A percentile compares a stretch with the other conserved stretches of the same genome.
Conservation (phyloP, 1,140 invertebrate genomes). For the Eupeodes corollae region DNA sequence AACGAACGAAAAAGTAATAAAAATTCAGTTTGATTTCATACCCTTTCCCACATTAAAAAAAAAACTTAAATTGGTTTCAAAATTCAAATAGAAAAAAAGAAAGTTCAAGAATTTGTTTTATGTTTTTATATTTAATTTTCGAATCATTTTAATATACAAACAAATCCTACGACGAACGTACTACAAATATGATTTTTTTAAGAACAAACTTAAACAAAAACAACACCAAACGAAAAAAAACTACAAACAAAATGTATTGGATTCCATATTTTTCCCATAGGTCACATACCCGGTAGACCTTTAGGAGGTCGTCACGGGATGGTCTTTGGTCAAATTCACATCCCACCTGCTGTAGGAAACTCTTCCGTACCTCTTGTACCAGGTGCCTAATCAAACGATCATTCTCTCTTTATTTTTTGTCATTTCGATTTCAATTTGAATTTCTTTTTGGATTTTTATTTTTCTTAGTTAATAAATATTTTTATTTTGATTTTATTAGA, state of each 20-base stretch:
- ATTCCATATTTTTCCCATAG: constrained; percentile 25
- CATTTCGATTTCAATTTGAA: constrained; percentile 9
- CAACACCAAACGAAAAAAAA: constrained; percentile 24
- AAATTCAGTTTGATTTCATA: too few species aligned
- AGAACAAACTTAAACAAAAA: constrained; percentile 18
- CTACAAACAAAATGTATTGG: constrained; percentile 15
- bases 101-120: too few species aligned
- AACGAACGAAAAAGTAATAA: too few species aligned
- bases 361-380: constrained; percentile 45
- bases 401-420: constrained; percentile 10
- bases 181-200: constrained; percentile 4
- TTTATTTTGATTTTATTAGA: not conserved
- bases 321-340: constrained; percentile 50
- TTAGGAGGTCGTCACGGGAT: constrained; percentile 55
- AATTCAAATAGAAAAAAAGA: too few species aligned
- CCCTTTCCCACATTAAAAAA: too few species aligned
- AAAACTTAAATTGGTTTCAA: too few species aligned
- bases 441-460: constrained; percentile 17
- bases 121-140: too few species aligned
- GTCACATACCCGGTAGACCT: constrained; percentile 53
- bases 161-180: constrained; percentile 9
- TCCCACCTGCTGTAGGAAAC: constrained; percentile 46
- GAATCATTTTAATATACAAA: too few species aligned
- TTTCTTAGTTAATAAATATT: constrained; percentile 16
- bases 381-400: constrained; percentile 32